A percentile compares a stretch with the other conserved stretches of the same genome.
phyloP scores from a whole-genome alignment of 1,140 invertebrate species.

The Aricia agestis region DNA sequence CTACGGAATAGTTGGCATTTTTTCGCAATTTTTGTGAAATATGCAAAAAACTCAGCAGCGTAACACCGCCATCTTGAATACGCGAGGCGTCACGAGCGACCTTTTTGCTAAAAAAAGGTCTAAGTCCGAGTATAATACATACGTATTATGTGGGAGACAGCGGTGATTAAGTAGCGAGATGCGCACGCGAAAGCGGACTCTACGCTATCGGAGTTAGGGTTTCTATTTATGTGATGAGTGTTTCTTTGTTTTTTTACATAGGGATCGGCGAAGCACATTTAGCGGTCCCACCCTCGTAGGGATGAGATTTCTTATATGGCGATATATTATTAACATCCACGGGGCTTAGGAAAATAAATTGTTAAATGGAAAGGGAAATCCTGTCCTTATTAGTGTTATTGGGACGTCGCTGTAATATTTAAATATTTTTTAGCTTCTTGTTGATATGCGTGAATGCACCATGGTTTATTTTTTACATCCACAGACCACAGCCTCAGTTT shows the following conservation, averaged over 20 bases:
- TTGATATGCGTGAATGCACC: conserved; percentile 1
- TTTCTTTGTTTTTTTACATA: conserved; percentile 53
- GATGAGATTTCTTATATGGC: conserved; percentile 67
- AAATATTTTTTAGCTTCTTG: not conserved
- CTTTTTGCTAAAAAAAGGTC: conserved; percentile 62
- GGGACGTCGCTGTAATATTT: not conserved
- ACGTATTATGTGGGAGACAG: conserved; percentile 65
- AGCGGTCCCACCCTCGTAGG: conserved; percentile 53
- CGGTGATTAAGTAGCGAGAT: conserved; percentile 58
- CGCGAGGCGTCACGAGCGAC: conserved; percentile 65
- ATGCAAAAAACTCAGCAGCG: conserved; percentile 42
- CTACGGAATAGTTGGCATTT: conserved; percentile 14
- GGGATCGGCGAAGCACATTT: conserved; percentile 54
- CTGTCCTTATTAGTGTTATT: conserved; percentile 29
- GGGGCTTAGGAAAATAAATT: conserved; percentile 50
- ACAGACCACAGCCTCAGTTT: not conserved
- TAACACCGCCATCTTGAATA: conserved; percentile 64
- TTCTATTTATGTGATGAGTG: conserved; percentile 30
- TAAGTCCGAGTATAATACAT: conserved; percentile 67
- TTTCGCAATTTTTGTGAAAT: conserved; percentile 40
- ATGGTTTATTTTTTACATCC: conserved; percentile 12
- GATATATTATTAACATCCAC: conserved; percentile 66
- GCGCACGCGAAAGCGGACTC: conserved; percentile 32
- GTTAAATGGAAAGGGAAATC: conserved; percentile 43
- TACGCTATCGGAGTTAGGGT: conserved; percentile 32